Evolutionary conservation across 2,113 vertebrate species (phyloP).

Genomic region (Turnix velox): DNA sequence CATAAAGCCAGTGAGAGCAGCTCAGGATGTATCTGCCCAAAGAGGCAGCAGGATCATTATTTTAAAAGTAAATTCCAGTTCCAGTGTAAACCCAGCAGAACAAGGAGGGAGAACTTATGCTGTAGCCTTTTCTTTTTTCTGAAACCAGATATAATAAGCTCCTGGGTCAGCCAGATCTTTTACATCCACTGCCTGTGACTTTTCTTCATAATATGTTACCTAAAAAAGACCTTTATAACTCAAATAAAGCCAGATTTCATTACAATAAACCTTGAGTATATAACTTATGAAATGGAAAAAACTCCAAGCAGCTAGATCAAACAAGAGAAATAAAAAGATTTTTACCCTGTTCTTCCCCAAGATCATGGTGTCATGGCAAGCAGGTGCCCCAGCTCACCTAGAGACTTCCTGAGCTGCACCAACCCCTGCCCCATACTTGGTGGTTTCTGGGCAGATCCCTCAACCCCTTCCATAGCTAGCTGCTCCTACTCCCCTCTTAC

Average conservation of each 20-base stretch:
- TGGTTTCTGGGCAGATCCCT: not conserved
- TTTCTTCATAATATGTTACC: constrained; percentile 40
- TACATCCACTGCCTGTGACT: not conserved
- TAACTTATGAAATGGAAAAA: not conserved
- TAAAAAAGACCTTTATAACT: constrained; percentile 35
- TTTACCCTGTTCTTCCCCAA: not conserved
- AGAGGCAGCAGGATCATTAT: not conserved
- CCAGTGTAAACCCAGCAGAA: not conserved
- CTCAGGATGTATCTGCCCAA: not conserved
- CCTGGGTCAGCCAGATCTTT: not conserved
- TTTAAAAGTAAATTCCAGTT: not conserved
- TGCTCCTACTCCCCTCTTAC: not conserved
- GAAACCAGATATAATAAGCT: not conserved
- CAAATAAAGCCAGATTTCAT: constrained; percentile 9
- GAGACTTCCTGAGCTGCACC: not conserved
- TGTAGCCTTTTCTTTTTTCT: not conserved
- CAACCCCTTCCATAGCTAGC: not conserved
- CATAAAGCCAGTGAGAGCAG: not conserved
- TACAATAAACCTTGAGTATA: not conserved
- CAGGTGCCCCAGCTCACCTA: not conserved
- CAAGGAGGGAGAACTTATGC: not conserved
- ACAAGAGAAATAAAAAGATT: not conserved
- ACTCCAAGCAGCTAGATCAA: not conserved
- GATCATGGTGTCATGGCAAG: not conserved
- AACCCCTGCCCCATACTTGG: not conserved